Evolutionary conservation across 1,140 invertebrate genomes (phyloP), one percentile per base, ranked within the genome.

Genomic region (Rhyzopertha dominica): DNA sequence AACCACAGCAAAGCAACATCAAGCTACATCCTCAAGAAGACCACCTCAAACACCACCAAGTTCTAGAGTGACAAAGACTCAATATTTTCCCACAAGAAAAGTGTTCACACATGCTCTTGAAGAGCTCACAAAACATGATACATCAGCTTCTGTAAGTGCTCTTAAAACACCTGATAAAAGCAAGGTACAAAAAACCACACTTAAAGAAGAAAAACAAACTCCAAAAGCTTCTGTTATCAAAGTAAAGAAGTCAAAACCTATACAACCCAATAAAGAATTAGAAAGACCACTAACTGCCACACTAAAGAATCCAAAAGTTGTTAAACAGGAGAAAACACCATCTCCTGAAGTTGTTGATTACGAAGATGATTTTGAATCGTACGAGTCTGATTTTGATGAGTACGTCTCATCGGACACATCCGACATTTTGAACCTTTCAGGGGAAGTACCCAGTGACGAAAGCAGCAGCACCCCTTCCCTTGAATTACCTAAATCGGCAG

Each of bases 301-400:
- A 4, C 25, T 30, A 24, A 48, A 20, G 17, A 41, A 35, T 9
- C 12, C 14, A 17, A 43, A 20, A 10, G 10, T 22, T 9, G 16
- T 43, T 17, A 34, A 43, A 18, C 13, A 17, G 20, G 5, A 23
- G 17, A 14, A 26, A 35, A 35, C 32, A 16, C 35, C 32, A 30
- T 37, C 20, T 19, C 26, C 36, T 13, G 53, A 61, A n/a, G 58
- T 63, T 2, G 54, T 57, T 24, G 58, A 67, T 44, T 78, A 78
- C 40, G 75, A 76, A 65, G 74, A 77, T 42, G 76, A 78, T 55
- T 78, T 78, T 38, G 76, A 78, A 46, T 76, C 74, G 14, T 78
- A 78, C 46, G 74, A 75, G 53, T 78, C 74, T 1, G 75, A 78
- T 61, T 77, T 77, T 43, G 75, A 77, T 25, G 73, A 70, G 0